Evolutionary conservation across 2,888 invertebrate genomes (phyloP), one percentile per base, ranked within the genome.

Genomic region (Spisula subtruncata): DNA sequence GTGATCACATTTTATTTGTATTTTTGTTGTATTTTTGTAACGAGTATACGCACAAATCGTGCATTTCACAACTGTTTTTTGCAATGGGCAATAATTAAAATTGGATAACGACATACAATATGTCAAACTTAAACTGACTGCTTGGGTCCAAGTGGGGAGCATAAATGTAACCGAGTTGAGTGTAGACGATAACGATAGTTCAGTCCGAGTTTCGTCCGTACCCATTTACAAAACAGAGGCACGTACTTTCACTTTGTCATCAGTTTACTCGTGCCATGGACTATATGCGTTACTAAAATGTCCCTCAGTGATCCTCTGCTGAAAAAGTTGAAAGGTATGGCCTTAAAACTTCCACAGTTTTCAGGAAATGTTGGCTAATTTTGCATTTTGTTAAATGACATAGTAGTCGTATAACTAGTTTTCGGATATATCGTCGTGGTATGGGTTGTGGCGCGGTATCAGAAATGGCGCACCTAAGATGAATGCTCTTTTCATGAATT

Each of bases 281-380:
- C 32, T 35, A 1, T 20, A 20, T 60, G 71, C 35, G 25, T 35
- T 1, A 4, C 41, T 48, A 83, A 41, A 29, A 97, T 98, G 97
- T 97, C 97, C 94, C 97, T 97, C 90, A 97, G 97, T 94, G 97
- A 97, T 96, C 97, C 97, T 75, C 96, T 97, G 91, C 96, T 98
- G 92, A 97, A 97, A 96, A 97, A 97, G 96, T 96, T 97, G 88
- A 97, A 98, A 93, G 94, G 95, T 94, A 91, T 35, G 85, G 66
- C 2, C 20, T n/a, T 14, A 48, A 20, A 8, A 0, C 32, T 18
- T 46, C 12, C 5, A 46, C 25, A 6, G 20, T 29, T 20, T 81
- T 25, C 10, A 1, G 60, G 25, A 41, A 46, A 41, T 66, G 1
- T 66, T n/a, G 20, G n/a, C 12, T 1, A 18, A 12, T 81, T 46